Percentiles rank a stretch among this genome's conserved stretches.
phyloP scores from a whole-genome alignment of 2,888 invertebrate genomes.

The Xestobium rufovillosum region DNA sequence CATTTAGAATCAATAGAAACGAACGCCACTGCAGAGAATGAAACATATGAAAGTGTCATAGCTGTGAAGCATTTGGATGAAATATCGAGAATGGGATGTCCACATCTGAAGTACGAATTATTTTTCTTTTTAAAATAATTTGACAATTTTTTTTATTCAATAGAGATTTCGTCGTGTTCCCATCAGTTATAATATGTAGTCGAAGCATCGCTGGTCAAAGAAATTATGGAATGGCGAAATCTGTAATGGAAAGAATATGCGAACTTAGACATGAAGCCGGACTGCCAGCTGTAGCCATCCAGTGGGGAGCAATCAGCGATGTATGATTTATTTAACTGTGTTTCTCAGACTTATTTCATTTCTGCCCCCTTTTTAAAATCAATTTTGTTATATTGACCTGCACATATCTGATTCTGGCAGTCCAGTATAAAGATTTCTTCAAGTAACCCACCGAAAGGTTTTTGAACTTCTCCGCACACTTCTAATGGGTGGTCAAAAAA shows the following conservation, averaged over 20 bases:
- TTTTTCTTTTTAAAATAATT: not conserved
- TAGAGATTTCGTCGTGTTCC: constrained; percentile 1
- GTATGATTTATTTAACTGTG: not conserved
- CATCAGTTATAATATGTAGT: not conserved
- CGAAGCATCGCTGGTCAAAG: not conserved
- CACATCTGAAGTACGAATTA: constrained; percentile 35
- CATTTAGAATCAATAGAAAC: constrained; percentile 74
- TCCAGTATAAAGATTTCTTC: too few species aligned
- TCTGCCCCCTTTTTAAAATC: too few species aligned
- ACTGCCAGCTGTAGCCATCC: not conserved
- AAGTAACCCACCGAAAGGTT: too few species aligned
- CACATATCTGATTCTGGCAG: too few species aligned
- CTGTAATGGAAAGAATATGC: constrained; percentile 2
- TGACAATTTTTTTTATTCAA: not conserved
- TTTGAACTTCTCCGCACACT: too few species aligned
- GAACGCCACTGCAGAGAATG: constrained; percentile 67
- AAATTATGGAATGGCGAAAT: not conserved
- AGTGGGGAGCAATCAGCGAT: constrained; percentile 2
- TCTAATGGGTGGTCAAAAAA: too few species aligned
- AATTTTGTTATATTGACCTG: too few species aligned
- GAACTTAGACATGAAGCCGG: not conserved
- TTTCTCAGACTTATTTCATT: too few species aligned
- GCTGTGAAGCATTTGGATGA: constrained; percentile 69
- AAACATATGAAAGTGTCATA: constrained; percentile 61
- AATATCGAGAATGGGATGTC: constrained; percentile 50